Base-by-base conservation (phyloP, 1,140 invertebrate species). In the Platyscapa corneri region DNA sequence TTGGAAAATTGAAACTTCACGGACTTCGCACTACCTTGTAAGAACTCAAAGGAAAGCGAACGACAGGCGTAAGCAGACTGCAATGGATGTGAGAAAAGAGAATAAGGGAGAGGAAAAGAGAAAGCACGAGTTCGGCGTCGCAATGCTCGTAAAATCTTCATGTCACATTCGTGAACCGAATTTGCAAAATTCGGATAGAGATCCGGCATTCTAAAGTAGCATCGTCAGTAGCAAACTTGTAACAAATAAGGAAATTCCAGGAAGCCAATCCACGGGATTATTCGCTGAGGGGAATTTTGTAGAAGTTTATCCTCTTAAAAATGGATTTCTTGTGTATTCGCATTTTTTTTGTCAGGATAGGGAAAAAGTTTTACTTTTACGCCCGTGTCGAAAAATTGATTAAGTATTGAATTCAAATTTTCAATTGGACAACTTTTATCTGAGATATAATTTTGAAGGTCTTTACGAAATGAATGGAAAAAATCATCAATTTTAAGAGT, bases 121-220 rank as follows among this genome's bases (percentile, higher is more conserved):
- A 60, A 23, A 53, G 6, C 20, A 32, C 34, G 42, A 65, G 53
- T 70, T 82, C 53, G 78, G 78, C 70, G 37, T 81, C 84, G 83
- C 77, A 74, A n/a, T 56, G 67, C 76, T 87, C 86, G 86, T 88
- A 88, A 90, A 90, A 87, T 87, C 86, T 84, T 87, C 53, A 84
- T 82, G 85, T 81, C 65, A 72, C 64, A 84, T 67, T 86, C 87
- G 85, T 87, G 84, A 86, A 32, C 77, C 20, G 85, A 86, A 88
- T 88, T 85, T 85, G 78, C 67, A 72, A 85, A 81, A 85, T 85
- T 85, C 49, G 84, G 72, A 78, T 74, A 81, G 78, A 67, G 76
- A 85, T 46, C 74, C 60, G n/a, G 49, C 39, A 85, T 85, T 77
- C 34, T 30, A 60, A 76, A 76, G 79, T 81, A 53, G 56, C 76